Conservation (phyloP, 2,797 vertebrate genomes). For the Tenualosa thibaudeaui region DNA sequence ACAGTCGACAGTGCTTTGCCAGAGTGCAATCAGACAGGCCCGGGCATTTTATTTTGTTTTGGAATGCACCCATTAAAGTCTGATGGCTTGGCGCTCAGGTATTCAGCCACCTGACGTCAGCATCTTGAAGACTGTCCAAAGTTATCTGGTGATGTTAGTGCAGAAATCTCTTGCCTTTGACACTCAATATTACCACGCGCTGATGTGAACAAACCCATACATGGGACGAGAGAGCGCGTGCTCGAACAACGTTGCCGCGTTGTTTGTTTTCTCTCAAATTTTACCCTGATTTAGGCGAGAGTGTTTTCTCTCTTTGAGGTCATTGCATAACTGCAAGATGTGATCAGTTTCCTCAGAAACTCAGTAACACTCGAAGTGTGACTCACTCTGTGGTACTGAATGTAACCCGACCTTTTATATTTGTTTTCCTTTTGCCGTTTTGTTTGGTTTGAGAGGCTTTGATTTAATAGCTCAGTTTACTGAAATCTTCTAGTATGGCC, state of each 20-base stretch:
- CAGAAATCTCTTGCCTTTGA: neutral
- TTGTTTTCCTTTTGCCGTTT: neutral
- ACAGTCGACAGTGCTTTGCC: neutral
- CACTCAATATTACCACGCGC: neutral
- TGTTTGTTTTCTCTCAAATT: neutral
- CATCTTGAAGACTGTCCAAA: neutral
- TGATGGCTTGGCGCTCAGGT: neutral
- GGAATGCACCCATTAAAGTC: neutral
- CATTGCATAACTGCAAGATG: neutral
- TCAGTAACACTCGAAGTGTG: neutral
- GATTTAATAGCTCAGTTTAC: neutral
- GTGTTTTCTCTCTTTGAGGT: slow-evolving; percentile 1
- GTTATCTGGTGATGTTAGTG: neutral
- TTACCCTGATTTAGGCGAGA: neutral
- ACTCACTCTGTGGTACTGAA: neutral
- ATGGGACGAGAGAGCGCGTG: neutral
- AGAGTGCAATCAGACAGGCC: neutral
- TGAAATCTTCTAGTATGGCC: neutral
- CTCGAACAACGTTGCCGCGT: neutral
- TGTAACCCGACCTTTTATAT: neutral
- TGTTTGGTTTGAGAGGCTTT: neutral
- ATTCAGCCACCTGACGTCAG: neutral
- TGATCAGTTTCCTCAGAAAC: neutral
- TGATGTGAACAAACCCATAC: neutral
- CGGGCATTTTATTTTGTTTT: neutral